Evolutionary conservation across 2,113 vertebrate species (phyloP).

Genomic region (Strigops habroptila): DNA sequence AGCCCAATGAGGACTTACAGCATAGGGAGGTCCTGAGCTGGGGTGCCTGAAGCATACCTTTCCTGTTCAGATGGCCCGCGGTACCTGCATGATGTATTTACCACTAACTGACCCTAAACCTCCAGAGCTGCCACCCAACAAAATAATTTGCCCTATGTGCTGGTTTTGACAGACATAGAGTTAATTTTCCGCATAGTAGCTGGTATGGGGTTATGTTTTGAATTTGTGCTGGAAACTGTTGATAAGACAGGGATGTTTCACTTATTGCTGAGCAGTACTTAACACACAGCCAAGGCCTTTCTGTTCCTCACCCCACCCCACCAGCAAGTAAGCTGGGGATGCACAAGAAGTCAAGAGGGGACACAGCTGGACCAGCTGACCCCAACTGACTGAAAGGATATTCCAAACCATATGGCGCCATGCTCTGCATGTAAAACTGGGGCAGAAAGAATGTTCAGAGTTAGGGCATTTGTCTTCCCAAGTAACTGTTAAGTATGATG

Average conservation of each 20-base stretch:
- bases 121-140: neutral
- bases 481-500: neutral
- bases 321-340: neutral
- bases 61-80: neutral
- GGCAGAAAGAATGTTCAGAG: neutral
- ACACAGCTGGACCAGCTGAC: neutral
- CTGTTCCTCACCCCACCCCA: neutral
- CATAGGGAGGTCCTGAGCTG: fast-evolving
- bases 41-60: neutral
- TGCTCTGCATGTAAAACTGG: neutral
- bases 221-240: neutral
- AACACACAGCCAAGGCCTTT: neutral
- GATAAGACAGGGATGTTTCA: neutral
- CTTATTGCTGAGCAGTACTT: neutral
- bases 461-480: neutral
- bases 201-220: neutral
- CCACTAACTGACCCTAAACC: too few species aligned
- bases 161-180: neutral
- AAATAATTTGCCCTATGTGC: neutral
- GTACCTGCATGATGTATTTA: too few species aligned
- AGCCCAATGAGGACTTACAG: neutral
- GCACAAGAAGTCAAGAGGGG: neutral
- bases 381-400: neutral
- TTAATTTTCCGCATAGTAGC: neutral
- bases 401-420: neutral